Evolutionary conservation across 2,888 invertebrate species (phyloP).

Genomic region (Perithous albicinctus): DNA sequence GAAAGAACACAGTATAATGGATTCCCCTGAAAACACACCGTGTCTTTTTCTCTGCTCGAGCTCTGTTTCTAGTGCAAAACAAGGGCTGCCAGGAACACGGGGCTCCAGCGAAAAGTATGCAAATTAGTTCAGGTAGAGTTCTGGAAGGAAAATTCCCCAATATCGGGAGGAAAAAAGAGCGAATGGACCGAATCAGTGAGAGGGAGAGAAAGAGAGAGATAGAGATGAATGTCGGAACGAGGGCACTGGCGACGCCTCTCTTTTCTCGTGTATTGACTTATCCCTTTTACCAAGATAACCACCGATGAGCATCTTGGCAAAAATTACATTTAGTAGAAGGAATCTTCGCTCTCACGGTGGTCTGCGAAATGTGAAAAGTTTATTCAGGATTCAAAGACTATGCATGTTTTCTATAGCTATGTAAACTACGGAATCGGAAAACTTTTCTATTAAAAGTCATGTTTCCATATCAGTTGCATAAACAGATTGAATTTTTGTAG

Average conservation of each 20-base stretch:
- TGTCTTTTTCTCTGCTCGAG: background rate
- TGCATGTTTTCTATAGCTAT: background rate
- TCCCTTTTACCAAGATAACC: constrained; percentile 5
- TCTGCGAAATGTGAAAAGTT: constrained; percentile 22
- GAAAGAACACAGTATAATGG: constrained; percentile 7
- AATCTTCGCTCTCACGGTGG: background rate
- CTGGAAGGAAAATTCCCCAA: constrained; percentile 18
- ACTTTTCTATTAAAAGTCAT: background rate
- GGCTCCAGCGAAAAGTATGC: background rate
- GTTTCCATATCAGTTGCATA: background rate
- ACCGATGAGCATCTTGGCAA: background rate
- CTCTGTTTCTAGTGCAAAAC: background rate
- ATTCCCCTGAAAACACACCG: background rate
- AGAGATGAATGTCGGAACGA: background rate
- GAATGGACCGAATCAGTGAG: too few species aligned
- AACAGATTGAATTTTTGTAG: background rate
- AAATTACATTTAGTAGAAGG: background rate
- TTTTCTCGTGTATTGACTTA: constrained; percentile 1
- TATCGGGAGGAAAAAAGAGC: constrained; percentile 19
- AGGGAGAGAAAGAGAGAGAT: too few species aligned
- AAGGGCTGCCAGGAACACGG: background rate
- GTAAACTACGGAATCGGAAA: background rate
- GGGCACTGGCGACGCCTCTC: background rate
- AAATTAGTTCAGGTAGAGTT: constrained; percentile 20
- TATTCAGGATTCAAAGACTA: too few species aligned